A percentile compares a stretch with the other conserved stretches of the same genome.
Conservation (phyloP, 35 echinoderm and acorn worm genomes). For the Patiria miniata region DNA sequence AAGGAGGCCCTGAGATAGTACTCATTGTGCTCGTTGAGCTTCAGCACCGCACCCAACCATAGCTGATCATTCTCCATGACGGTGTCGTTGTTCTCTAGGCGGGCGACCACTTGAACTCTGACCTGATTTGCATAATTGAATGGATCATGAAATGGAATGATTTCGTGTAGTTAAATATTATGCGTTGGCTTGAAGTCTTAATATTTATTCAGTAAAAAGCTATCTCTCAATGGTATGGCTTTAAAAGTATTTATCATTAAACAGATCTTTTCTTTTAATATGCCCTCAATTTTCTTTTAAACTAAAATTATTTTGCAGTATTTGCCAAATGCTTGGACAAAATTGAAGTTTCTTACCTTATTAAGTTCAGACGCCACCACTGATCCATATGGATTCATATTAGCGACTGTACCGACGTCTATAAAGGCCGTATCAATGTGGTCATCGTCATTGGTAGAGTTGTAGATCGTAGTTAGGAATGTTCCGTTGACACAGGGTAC, state of each 20-base stretch:
- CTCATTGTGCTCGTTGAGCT: slow-evolving; percentile 57
- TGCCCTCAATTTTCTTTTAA: no score
- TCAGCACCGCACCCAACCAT: slow-evolving; percentile 48
- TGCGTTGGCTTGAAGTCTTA: no score
- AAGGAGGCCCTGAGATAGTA: slow-evolving; percentile 53
- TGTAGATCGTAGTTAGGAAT: slow-evolving; percentile 57
- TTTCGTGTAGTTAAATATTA: no score
- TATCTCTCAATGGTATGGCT: no score
- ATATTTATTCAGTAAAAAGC: no score
- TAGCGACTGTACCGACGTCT: slow-evolving; percentile 70
- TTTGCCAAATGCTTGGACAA: no score
- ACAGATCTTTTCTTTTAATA: no score
- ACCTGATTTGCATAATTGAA: slow-evolving; percentile 39
- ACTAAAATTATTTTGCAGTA: no score
- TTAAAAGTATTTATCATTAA: no score
- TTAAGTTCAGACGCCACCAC: slow-evolving; percentile 1
- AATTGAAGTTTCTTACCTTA: no score
- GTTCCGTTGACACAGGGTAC: slow-evolving; percentile 91
- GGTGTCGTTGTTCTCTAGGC: slow-evolving; percentile 72
- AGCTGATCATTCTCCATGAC: slow-evolving; percentile 68
- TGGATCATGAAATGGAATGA: background rate
- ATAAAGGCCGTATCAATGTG: slow-evolving; percentile 64
- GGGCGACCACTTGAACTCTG: slow-evolving; percentile 74
- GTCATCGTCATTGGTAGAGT: slow-evolving; percentile 50
- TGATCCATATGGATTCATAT: slow-evolving; percentile 50